These are phyloP conservation scores for Meriones psammophilus DNA, from an alignment of 2,797 vertebrate genomes.

Conservation along the genomic window DNA sequence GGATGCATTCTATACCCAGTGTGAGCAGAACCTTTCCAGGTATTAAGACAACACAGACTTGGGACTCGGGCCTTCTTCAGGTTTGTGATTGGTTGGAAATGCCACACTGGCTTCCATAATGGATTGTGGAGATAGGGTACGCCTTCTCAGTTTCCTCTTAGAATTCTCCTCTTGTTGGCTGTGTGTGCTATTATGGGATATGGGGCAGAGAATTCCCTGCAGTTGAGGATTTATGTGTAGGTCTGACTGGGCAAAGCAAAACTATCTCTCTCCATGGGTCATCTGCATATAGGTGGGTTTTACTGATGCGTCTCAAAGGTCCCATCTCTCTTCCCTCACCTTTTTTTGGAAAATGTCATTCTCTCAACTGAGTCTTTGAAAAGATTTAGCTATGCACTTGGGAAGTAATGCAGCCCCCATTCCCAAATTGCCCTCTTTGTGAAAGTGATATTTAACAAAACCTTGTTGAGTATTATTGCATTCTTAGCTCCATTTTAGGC, in stretches of 20 bases:
- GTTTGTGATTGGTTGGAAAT: not conserved
- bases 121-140: not conserved
- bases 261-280: not conserved
- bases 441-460: conserved; percentile 65
- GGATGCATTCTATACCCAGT: not conserved
- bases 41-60: not conserved
- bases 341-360: conserved; percentile 75
- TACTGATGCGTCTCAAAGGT: conserved; percentile 39
- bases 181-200: not conserved
- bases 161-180: not conserved
- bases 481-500: conserved; percentile 28
- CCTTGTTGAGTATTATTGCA: conserved; percentile 8
- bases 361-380: conserved; percentile 62
- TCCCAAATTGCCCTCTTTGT: conserved; percentile 43
- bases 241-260: conserved; percentile 54
- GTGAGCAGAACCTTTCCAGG: not conserved
- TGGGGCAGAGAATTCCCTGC: not conserved
- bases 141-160: not conserved
- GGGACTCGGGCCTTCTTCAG: not conserved
- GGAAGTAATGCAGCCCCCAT: not conserved
- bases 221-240: conserved; percentile 13
- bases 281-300: conserved; percentile 35
- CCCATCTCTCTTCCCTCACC: conserved; percentile 62
- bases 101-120: not conserved
- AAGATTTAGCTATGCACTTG: conserved; percentile 21